Conservation (phyloP, 1,140 invertebrate species). For the Meteorus sp. region DNA sequence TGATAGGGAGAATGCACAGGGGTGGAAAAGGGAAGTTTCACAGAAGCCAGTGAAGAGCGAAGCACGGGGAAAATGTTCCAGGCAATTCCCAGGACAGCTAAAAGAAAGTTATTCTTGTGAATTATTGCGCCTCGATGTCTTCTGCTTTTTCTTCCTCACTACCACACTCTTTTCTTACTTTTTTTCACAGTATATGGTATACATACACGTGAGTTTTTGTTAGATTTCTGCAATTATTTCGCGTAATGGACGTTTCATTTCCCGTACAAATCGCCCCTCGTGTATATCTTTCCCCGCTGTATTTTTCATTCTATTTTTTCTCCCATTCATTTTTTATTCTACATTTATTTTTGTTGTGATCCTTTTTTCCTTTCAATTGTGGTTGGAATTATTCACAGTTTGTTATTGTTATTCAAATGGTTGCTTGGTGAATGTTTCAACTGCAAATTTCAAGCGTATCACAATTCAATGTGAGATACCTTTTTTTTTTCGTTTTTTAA, state of each 20-base stretch:
- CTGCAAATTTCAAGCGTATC: no score
- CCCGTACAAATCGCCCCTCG: slow-evolving; percentile 2
- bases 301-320: neutral
- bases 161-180: neutral
- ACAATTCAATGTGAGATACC: no score
- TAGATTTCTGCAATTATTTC: slow-evolving; percentile 16
- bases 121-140: slow-evolving; percentile 9
- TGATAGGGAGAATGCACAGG: neutral
- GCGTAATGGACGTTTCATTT: slow-evolving; percentile 20
- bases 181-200: neutral
- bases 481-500: no score
- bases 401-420: no score
- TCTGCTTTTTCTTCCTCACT: no score
- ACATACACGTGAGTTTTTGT: neutral
- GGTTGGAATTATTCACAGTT: no score
- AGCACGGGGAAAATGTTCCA: slow-evolving; percentile 3
- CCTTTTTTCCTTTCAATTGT: no score
- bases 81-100: slow-evolving; percentile 13
- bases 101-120: slow-evolving; percentile 21
- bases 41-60: neutral
- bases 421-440: no score
- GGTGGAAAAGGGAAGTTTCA: neutral
- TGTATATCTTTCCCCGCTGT: neutral
- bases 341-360: no score
- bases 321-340: no score